These are phyloP conservation scores for Myiotriccus ornatus DNA, from an alignment of 2,797 vertebrate genomes.

Conservation along the genomic window DNA sequence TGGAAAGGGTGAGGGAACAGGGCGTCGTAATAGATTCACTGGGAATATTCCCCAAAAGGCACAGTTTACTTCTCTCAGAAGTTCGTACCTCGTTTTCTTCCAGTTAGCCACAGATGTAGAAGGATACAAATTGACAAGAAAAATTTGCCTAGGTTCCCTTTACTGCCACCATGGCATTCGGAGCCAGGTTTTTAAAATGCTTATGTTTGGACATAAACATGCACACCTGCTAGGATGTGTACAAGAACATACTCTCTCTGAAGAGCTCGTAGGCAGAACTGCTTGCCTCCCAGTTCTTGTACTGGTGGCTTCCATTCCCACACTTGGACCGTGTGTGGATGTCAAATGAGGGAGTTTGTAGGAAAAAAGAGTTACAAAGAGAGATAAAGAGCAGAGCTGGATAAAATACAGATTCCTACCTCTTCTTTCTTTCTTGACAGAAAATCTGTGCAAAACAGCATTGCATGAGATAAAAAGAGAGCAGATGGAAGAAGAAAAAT, in stretches of 20 bases:
- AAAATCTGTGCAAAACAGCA: slow-evolving; percentile 7
- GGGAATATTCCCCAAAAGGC: neutral
- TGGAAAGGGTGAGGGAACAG: neutral
- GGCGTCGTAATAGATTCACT: neutral
- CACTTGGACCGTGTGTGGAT: neutral
- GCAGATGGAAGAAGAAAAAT: neutral
- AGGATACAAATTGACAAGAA: neutral
- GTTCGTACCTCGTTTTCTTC: neutral
- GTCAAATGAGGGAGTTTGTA: neutral
- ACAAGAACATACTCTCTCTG: neutral
- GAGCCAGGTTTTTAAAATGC: neutral
- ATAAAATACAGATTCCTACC: neutral
- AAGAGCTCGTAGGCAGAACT: neutral
- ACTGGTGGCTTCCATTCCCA: neutral
- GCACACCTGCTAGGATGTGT: neutral
- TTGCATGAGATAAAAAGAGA: neutral
- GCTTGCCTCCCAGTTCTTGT: neutral
- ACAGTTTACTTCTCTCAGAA: neutral
- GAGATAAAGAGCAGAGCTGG: neutral
- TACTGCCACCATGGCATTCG: neutral
- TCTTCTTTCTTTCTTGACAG: neutral
- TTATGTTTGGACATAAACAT: neutral
- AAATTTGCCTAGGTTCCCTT: neutral
- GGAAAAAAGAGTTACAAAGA: neutral
- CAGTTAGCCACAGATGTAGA: neutral